Evolutionary conservation across 2,113 vertebrate genomes (phyloP).

Genomic region (Columbina picui): DNA sequence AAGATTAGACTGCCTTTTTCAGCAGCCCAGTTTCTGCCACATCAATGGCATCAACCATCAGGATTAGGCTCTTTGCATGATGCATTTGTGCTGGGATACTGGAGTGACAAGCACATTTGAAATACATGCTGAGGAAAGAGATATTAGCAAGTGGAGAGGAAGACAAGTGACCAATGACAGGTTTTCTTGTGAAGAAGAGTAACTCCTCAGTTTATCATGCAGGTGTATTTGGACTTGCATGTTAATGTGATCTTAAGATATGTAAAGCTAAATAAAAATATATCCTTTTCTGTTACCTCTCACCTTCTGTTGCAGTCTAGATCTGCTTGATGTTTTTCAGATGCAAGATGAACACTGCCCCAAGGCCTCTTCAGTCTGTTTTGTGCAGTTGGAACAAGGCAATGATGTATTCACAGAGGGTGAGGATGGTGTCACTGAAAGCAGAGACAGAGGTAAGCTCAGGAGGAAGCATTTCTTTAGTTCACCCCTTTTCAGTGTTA

Average conservation of each 20-base stretch:
- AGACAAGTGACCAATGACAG: background rate
- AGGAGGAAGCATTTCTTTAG: background rate
- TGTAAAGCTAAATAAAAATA: background rate
- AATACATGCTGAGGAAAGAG: background rate
- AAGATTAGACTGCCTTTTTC: background rate
- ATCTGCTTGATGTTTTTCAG: background rate
- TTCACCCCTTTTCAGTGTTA: background rate
- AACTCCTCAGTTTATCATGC: background rate
- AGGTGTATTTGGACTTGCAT: background rate
- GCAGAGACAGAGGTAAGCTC: background rate
- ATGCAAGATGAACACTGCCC: background rate
- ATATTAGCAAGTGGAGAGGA: background rate
- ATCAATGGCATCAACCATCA: accelerated
- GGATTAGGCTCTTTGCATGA: background rate
- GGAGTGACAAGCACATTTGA: background rate
- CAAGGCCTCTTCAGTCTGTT: background rate
- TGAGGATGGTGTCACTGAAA: background rate
- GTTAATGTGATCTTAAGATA: background rate
- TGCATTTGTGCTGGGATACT: background rate
- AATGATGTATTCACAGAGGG: background rate
- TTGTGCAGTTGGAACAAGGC: background rate
- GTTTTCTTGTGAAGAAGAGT: background rate
- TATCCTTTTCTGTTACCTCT: background rate
- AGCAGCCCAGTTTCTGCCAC: background rate
- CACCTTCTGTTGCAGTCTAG: background rate